A percentile compares a stretch with the other conserved stretches of the same genome.
Conservation (phyloP, 2,113 vertebrate species). For the Nicator chloris region DNA sequence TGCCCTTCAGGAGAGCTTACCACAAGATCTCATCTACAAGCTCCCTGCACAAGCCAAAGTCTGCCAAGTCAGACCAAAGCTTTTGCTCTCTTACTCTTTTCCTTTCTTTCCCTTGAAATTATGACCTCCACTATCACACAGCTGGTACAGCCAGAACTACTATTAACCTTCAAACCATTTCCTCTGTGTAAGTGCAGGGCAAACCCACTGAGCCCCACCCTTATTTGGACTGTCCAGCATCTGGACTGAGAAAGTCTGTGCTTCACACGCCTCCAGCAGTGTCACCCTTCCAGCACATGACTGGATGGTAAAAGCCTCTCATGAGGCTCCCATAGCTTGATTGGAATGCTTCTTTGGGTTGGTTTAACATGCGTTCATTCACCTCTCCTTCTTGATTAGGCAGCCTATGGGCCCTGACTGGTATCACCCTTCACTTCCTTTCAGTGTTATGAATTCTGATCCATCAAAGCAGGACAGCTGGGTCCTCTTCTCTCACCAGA, state of each 20-base stretch:
- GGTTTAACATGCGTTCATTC: not conserved
- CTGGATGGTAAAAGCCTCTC: not conserved
- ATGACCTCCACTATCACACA: not conserved
- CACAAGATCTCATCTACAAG: not conserved
- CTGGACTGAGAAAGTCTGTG: not conserved
- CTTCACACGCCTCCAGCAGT: rapidly evolving
- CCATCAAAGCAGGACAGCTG: not conserved
- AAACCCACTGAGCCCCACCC: not conserved
- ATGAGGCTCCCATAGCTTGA: not conserved
- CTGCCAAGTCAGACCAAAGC: not conserved
- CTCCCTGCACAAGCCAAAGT: not conserved
- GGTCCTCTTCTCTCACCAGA: not conserved
- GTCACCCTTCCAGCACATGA: not conserved
- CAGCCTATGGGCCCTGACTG: not conserved
- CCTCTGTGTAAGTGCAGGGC: not conserved
- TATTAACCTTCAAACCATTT: not conserved
- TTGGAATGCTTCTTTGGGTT: not conserved
- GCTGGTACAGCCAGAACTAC: not conserved
- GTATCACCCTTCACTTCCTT: not conserved
- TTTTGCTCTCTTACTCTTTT: not conserved
- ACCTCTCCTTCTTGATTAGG: not conserved
- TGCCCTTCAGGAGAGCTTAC: not conserved
- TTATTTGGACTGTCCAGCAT: not conserved
- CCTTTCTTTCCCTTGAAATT: not conserved
- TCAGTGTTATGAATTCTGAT: not conserved